Evolutionary conservation across 1,140 invertebrate genomes (phyloP).

Genomic region (Drosophila grimshawi): DNA sequence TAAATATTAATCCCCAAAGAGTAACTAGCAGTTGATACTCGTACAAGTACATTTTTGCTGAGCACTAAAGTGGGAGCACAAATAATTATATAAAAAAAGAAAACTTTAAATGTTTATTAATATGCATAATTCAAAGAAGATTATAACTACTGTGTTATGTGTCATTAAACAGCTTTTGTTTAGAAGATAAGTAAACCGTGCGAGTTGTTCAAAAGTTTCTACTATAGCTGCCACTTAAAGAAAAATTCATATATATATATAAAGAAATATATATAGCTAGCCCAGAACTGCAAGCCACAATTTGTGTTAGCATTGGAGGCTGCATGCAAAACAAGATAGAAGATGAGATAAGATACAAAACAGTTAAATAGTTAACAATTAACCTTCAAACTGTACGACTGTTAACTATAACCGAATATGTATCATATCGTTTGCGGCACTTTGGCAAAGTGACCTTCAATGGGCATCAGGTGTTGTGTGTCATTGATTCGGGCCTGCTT

Average conservation of each 20-base stretch:
- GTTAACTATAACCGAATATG: slow-evolving; percentile 4
- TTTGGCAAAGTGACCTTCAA: slow-evolving; percentile 71
- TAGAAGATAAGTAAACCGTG: slow-evolving; percentile 34
- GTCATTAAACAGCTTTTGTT: slow-evolving; percentile 40
- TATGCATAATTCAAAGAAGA: slow-evolving; percentile 16
- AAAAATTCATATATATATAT: neutral
- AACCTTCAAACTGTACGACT: slow-evolving; percentile 4
- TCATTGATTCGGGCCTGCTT: slow-evolving; percentile 70
- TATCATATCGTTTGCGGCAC: slow-evolving; percentile 24
- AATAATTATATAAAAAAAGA: slow-evolving; percentile 17
- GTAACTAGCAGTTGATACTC: slow-evolving; percentile 8
- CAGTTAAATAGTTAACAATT: slow-evolving; percentile 12
- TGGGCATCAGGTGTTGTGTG: slow-evolving; percentile 74
- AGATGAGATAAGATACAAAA: neutral
- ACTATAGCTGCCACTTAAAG: neutral
- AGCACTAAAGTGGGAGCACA: slow-evolving; percentile 49
- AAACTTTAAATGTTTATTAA: slow-evolving; percentile 20
- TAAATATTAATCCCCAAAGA: slow-evolving; percentile 20
- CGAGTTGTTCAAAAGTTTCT: slow-evolving; percentile 56
- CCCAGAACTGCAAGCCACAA: slow-evolving; percentile 8
- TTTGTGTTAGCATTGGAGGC: slow-evolving; percentile 65
- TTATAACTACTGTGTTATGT: slow-evolving; percentile 39
- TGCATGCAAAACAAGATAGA: slow-evolving; percentile 56
- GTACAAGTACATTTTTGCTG: slow-evolving; percentile 62
- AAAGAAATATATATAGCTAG: neutral